Conservation (phyloP, 2,797 vertebrate species). For the Novumbra hubbsi region DNA sequence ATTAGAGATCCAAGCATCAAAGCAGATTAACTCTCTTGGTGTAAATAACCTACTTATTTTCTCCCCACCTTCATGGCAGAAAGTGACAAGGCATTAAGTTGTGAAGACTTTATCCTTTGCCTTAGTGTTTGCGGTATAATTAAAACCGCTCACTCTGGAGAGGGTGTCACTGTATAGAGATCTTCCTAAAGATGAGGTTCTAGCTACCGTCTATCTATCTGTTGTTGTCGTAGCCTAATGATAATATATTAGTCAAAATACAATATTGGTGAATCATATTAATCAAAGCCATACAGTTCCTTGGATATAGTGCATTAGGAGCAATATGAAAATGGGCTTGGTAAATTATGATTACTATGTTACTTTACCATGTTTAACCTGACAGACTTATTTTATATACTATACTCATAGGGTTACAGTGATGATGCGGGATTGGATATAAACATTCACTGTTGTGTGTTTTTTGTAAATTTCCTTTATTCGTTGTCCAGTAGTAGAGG, state of each 20-base stretch:
- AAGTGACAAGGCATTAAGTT: conserved; percentile 61
- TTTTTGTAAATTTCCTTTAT: conserved; percentile 2
- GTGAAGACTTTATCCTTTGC: conserved; percentile 63
- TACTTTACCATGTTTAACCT: background rate
- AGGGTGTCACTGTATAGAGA: conserved; percentile 37
- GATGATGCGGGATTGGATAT: background rate
- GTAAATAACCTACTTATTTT: conserved; percentile 63
- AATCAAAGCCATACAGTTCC: conserved; percentile 32
- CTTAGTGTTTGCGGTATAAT: conserved; percentile 61
- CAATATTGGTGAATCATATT: conserved; percentile 44
- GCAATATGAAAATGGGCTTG: conserved; percentile 14
- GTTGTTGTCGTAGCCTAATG: conserved; percentile 42
- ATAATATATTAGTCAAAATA: conserved; percentile 47
- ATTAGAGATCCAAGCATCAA: conserved; percentile 63
- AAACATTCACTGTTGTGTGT: background rate
- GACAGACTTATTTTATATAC: background rate
- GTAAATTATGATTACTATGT: background rate
- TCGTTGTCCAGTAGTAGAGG: conserved; percentile 23
- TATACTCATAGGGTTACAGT: background rate
- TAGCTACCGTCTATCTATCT: conserved; percentile 19
- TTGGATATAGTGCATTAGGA: conserved; percentile 30
- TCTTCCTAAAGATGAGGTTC: conserved; percentile 34
- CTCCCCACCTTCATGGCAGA: conserved; percentile 46
- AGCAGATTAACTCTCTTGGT: conserved; percentile 63
- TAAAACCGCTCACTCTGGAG: conserved; percentile 55